Evolutionary conservation across 2,113 vertebrate genomes (phyloP), one percentile per base, ranked within the genome.

Genomic region (Cavia porcellus): DNA sequence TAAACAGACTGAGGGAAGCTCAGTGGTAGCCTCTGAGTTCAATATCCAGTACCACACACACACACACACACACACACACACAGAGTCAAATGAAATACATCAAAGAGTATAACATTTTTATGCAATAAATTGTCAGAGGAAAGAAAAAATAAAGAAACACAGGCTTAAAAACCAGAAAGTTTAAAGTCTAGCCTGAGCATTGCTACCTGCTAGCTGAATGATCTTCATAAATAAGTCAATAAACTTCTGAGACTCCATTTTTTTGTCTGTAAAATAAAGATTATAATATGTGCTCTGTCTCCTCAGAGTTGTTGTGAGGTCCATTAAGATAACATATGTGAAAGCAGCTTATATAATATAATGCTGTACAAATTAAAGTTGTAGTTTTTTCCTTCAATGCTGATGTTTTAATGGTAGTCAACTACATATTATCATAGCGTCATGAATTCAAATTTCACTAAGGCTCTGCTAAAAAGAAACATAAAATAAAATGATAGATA

Each of bases 401-500:
- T 64, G 92, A 88, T 68, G 64, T 90, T 90, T 96, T 92, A 96
- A 90, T 90, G 52, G n/a, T 61, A 95, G 90, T 74, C 88, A 74
- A 80, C 90, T 85, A 61, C 77, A 85, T 85, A 92, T 93, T 95
- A 87, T 59, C 85, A 42, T 62, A 77, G 81, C 47, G 75, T 57
- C 64, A 81, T 86, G 45, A 92, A 96, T 86, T 93, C 70, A 75
- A 97, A 97, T 92, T 82, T 77, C 55, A 86, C 88, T 88, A 80
- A 74, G 75, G 35, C 62, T 90, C 68, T 85, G 81, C 62, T 81
- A 55, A 89, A 90, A 59, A 45, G 87, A 94, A 95, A 89, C 90
- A 89, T 92, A 96, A 97, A 96, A 88, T 85, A 87, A 93, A 92
- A 96, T 94, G 86, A 97, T 75, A 92, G 72, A 97, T 95, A 66